These are phyloP conservation scores for Notamacropus eugenii DNA, from an alignment of 2,797 vertebrate species.

Conservation along the genomic window DNA sequence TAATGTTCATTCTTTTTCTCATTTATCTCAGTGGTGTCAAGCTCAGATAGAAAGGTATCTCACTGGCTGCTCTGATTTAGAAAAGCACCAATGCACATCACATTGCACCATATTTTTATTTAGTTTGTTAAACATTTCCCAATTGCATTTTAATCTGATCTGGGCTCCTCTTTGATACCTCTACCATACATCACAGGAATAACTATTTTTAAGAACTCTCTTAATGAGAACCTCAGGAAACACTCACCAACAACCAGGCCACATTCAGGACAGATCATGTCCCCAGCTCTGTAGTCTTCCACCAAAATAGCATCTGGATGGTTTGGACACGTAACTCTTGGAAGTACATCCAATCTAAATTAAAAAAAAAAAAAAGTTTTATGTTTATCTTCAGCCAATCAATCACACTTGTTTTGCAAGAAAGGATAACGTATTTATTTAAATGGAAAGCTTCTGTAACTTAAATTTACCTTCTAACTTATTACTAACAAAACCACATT, in stretches of 20 bases:
- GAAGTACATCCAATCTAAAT: slow-evolving; percentile 89
- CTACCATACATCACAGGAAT: not conserved
- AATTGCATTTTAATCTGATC: not conserved
- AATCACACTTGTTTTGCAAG: not conserved
- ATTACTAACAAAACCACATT: not conserved
- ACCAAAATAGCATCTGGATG: slow-evolving; percentile 97
- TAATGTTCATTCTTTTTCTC: not conserved
- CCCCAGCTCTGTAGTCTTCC: slow-evolving; percentile 98
- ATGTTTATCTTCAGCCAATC: slow-evolving; percentile 36
- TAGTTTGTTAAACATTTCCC: not conserved
- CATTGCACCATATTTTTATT: not conserved
- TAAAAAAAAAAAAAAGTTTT: slow-evolving; percentile 21
- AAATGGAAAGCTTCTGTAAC: not conserved
- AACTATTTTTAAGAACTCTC: not conserved
- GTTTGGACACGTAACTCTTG: slow-evolving; percentile 96
- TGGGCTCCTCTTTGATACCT: not conserved
- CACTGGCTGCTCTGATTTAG: not conserved
- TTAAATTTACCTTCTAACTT: not conserved
- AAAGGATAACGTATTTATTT: not conserved
- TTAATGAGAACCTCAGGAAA: slow-evolving; percentile 45
- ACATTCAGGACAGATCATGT: slow-evolving; percentile 99
- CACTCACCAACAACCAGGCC: slow-evolving; percentile 96
- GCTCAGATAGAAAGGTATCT: not conserved
- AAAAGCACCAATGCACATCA: not conserved
- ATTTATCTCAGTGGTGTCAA: not conserved